These are phyloP conservation scores for Solenopsis invicta DNA, from an alignment of 1,140 invertebrate species.

Conservation along the genomic window DNA sequence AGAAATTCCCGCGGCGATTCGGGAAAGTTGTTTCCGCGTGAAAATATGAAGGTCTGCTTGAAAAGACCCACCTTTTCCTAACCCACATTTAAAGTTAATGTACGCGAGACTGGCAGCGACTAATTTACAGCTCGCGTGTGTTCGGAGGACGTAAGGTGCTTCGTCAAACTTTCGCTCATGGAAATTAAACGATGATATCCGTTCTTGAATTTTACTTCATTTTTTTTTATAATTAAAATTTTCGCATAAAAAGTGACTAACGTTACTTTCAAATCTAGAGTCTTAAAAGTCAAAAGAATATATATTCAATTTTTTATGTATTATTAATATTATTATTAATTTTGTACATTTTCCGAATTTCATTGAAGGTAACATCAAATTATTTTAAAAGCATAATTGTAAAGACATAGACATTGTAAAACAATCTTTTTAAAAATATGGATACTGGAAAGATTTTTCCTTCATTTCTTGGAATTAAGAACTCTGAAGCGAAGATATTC, in stretches of 20 bases:
- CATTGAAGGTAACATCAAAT: neutral
- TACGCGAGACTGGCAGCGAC: neutral
- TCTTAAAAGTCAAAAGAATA: neutral
- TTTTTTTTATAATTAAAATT: conserved; percentile 5
- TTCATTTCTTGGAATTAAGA: neutral
- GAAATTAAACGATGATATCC: neutral
- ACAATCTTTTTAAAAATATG: neutral
- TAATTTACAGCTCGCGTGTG: neutral
- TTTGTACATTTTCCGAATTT: neutral
- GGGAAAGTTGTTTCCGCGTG: conserved; percentile 30
- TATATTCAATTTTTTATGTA: neutral
- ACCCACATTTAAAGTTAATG: conserved; percentile 19
- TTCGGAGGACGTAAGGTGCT: neutral
- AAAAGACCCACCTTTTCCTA: conserved; percentile 30
- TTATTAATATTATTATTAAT: neutral
- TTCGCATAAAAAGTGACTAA: no score
- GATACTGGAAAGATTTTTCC: neutral
- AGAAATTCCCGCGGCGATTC: conserved; percentile 25
- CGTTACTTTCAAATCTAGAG: neutral
- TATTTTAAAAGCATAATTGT: neutral
- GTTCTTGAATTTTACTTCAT: neutral
- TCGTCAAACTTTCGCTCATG: conserved; percentile 20
- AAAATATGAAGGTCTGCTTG: conserved; percentile 1
- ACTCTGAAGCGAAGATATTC: neutral
- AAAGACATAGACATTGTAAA: neutral